phyloP scores from a whole-genome alignment of 2,888 invertebrate species.

The Tigriopus californicus region DNA sequence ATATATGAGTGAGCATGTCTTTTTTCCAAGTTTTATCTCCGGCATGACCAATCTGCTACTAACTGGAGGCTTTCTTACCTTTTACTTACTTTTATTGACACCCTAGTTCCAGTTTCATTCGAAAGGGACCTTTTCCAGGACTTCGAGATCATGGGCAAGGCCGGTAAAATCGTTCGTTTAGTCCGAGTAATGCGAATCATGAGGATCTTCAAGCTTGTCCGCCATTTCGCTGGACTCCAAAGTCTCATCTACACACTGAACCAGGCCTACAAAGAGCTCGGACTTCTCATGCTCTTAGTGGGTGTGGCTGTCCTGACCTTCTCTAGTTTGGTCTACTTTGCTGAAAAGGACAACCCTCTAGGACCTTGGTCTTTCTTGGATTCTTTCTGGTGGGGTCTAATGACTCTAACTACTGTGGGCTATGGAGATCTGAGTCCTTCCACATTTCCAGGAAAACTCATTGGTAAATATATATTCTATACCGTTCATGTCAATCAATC shows the following conservation, averaged over 20 bases:
- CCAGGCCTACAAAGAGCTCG: slow-evolving; percentile 13
- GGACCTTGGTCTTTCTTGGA: slow-evolving; percentile 13
- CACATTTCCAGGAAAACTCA: slow-evolving; percentile 13
- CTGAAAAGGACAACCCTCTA: slow-evolving; percentile 11
- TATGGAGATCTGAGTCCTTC: slow-evolving; percentile 12
- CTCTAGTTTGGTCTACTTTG: slow-evolving; percentile 10
- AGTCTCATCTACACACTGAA: slow-evolving; percentile 13
- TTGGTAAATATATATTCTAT: neutral
- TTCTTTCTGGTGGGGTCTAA: slow-evolving; percentile 14
- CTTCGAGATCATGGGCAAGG: slow-evolving; percentile 14
- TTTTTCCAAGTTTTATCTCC: too few relatives aligned
- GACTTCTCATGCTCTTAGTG: slow-evolving; percentile 11
- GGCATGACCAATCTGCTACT: too few relatives aligned
- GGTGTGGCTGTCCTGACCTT: slow-evolving; percentile 13
- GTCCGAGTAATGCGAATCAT: slow-evolving; percentile 14
- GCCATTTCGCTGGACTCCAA: slow-evolving; percentile 13
- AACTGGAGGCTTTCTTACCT: too few relatives aligned
- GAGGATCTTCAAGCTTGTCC: slow-evolving; percentile 12
- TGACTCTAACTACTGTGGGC: slow-evolving; percentile 13
- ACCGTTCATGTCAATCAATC: too few relatives aligned
- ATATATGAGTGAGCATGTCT: too few relatives aligned
- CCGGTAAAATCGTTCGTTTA: slow-evolving; percentile 11
- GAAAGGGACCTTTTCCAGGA: neutral
- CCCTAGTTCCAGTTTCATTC: neutral
- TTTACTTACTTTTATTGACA: neutral